Evolutionary conservation across 2,113 vertebrate species (phyloP).

Genomic region (Mustelus asterias): DNA sequence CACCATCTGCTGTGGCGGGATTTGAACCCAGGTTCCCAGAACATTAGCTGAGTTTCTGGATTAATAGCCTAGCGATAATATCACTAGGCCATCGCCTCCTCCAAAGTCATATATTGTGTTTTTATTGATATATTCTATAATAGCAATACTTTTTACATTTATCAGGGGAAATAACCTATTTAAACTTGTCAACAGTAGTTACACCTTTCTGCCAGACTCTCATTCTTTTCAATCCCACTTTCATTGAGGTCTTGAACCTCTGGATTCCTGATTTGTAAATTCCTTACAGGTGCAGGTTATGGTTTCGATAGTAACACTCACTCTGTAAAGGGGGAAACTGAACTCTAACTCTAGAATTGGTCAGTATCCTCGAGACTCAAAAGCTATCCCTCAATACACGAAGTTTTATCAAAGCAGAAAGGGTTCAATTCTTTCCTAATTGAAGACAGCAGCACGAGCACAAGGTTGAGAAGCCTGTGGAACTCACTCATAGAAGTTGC

Average conservation of each 20-base stretch:
- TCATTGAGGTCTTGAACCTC: neutral
- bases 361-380: neutral
- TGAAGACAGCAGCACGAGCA: neutral
- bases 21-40: too few relatives aligned
- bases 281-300: neutral
- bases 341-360: neutral
- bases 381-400: neutral
- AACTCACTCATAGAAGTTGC: conserved; percentile 89
- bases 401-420: neutral
- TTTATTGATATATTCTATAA: neutral
- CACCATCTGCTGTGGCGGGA: too few relatives aligned
- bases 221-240: neutral
- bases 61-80: too few relatives aligned
- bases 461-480: neutral
- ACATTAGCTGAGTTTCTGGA: too few relatives aligned
- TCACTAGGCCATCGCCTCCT: too few relatives aligned
- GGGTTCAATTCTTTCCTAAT: neutral
- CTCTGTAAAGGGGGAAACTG: neutral
- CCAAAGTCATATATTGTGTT: neutral
- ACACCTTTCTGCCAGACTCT: neutral
- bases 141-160: neutral
- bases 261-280: neutral
- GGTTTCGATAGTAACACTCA: neutral
- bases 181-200: neutral
- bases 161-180: neutral